Base-by-base conservation (phyloP, 2,113 vertebrate genomes). In the Amblyopsis rosae region DNA sequence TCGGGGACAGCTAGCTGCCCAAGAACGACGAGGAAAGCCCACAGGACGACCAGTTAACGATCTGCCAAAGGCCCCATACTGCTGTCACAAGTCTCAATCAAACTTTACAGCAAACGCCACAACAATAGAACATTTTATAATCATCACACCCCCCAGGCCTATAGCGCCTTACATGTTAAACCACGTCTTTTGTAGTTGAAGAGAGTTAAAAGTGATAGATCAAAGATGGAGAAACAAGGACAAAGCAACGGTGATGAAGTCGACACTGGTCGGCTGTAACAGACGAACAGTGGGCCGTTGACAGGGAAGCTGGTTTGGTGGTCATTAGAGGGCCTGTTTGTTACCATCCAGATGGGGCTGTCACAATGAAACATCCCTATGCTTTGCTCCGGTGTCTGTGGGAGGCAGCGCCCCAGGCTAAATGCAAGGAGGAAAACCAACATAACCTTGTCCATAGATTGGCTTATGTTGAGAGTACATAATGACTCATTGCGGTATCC, bases 11-110 rank as follows among this genome's bases (percentile, higher is more conserved):
- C 75, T 82, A 84, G 77, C 64, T 68, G 60, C 75, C 80, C 73
- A 81, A 68, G 81, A 75, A 66, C 86, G 82, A 88, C 84, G 77
- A 86, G 75, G 83, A 58, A 49, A 81, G 70, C 70, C 66, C 54
- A 47, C 35, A 49, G 35, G 59, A 77, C 26, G 26, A 26, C 26
- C 26, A 26, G 26, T 26, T 26, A 26, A 26, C 26, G 26, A 26
- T 2, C 26, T 26, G 67, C 79, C 76, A 87, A 89, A 87, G 86
- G 87, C 86, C 85, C 84, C 77, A 71, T 80, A 77, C 67, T 59
- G 48, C 81, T 67, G 81, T 77, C 67, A 66, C 80, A 82, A 59
- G 78, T 86, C 85, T 91, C 88, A 88, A 87, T 91, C 87, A 87
- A 75, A 85, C 59, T n/a, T 12, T 66, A 60, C 67, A 79, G 51